Evolutionary conservation across 2,113 vertebrate species (phyloP), one percentile per base, ranked within the genome.

Genomic region (Polypterus senegalus): DNA sequence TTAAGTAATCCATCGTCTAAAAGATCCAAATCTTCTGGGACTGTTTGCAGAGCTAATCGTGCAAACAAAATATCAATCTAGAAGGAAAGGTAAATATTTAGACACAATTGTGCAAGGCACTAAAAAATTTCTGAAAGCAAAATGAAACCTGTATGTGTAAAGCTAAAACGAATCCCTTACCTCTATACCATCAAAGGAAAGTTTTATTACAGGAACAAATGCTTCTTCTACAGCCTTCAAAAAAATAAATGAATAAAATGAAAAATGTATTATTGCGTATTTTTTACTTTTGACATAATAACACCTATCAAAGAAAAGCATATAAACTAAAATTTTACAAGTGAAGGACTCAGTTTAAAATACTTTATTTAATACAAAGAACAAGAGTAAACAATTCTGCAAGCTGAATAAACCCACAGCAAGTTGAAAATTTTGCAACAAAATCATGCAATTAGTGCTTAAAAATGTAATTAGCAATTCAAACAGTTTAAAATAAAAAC

Each of bases 61-160:
- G 91, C 92, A 86, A 92, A 94, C 66, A 94, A 81, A 77, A 96
- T 88, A 82, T 96, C 91, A 79, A 94, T 92, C 93, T 96, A 80
- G 64, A 74, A 73, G n/a, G 67, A 55, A 57, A 57, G n/a, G 8
- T 9, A 9, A 45, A 9, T 49, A 46, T 47, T 7, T 46, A 9
- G 11, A 53, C 54, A 7, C 3, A n/a, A 10, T n/a, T 8, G 3
- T 52, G 3, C 51, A 52, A 7, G 10, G 3, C 51, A 52, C 7
- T 52, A 7, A 8, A 52, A 7, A 52, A 8, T 8, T 52, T 52
- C 10, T 52, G 7, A 52, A 52, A 3, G 48, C 7, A 54, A 49
- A 61, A 54, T 27, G 27, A 27, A n/a, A 11, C n/a, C 9, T 27
- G 2, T 5, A 53, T 11, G 61, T 47, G 6, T 46, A 47, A 11